Conservation (phyloP, 2,888 invertebrate species). For the Agriopis leucophaearia region DNA sequence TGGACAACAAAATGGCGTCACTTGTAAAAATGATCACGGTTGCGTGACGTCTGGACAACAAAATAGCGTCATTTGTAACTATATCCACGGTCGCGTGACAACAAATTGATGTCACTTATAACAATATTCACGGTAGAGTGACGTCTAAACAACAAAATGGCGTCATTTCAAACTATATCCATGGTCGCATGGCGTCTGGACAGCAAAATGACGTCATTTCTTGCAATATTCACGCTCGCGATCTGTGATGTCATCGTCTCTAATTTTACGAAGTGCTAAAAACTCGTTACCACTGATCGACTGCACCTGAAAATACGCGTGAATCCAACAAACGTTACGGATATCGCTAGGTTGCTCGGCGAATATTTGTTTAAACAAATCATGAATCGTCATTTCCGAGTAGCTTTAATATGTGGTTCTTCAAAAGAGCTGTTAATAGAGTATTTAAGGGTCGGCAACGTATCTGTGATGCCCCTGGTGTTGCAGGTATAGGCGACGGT, state of each 20-base stretch:
- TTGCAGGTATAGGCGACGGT: too few species aligned
- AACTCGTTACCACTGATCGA: too few species aligned
- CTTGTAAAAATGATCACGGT: neutral
- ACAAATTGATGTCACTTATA: neutral
- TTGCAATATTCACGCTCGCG: neutral
- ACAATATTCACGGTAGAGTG: neutral
- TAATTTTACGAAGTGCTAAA: too few species aligned
- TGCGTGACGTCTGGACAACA: neutral
- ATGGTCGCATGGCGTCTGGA: neutral
- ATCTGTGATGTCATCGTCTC: neutral
- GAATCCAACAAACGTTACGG: neutral
- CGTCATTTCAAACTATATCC: neutral
- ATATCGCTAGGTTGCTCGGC: neutral
- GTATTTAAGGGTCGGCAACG: too few species aligned
- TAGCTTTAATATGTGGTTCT: too few species aligned
- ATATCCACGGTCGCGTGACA: neutral
- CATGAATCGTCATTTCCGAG: too few species aligned
- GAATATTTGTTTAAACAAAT: neutral
- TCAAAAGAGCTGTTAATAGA: too few species aligned
- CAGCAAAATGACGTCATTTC: neutral
- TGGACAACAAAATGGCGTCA: neutral
- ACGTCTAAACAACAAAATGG: neutral
- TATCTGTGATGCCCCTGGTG: too few species aligned
- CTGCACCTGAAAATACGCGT: neutral
- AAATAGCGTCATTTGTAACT: neutral